Evolutionary conservation across 2,888 invertebrate species (phyloP), one percentile per base, ranked within the genome.

Genomic region (Spodoptera exigua): DNA sequence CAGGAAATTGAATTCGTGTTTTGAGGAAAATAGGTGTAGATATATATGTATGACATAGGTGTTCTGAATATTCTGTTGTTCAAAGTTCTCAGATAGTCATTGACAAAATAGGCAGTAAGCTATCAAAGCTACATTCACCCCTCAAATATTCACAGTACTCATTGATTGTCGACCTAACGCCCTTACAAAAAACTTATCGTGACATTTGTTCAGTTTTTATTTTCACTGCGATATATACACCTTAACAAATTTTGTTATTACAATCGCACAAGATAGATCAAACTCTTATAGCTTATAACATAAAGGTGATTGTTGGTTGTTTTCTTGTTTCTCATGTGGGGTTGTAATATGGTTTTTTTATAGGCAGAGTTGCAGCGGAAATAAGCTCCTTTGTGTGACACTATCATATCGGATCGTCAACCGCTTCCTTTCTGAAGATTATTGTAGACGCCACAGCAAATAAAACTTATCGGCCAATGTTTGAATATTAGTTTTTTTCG

Each of bases 381-480:
- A 93, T 93, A 93, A 92, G 92, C 89, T 89, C 85, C 93, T 93
- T 93, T 94, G 93, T 93, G 87, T 86, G 92, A 91, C 91, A 88
- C 84, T 88, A 87, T 88, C 87, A 85, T 86, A 89, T 91, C 88
- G 90, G 86, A 89, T 92, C 89, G 92, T 89, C 89, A 90, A 89
- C 90, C 89, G 92, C 89, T 93, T 92, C 91, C 92, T 90, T 87
- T 90, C 88, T 82, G 85, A 82, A 92, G 92, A 93, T 92, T 90
- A 91, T 90, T 91, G 90, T 90, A 85, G 89, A 89, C 87, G 82
- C 80, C 72, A 82, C 82, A 85, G 90, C 90, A 91, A 93, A 93
- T 93, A 93, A 89, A 87, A 90, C 79, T 87, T 91, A 91, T 93
- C 90, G 79, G 72, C 59, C 58, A 61, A 41, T 77, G 77, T 78